Evolutionary conservation across 2,113 vertebrate species (phyloP).

Genomic region (Ageneiosus marmoratus): DNA sequence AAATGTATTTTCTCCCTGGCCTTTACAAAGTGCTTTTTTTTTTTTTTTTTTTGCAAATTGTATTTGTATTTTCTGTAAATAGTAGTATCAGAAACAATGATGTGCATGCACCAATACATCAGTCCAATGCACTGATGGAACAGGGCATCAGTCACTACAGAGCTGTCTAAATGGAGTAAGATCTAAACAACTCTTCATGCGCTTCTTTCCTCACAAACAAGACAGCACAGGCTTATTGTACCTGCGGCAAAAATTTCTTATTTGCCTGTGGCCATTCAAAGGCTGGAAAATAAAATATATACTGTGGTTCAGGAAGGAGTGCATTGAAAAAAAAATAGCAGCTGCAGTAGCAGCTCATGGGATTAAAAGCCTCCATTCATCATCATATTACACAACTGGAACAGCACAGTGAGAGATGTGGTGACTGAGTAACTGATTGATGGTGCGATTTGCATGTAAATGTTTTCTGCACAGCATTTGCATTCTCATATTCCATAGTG

Average conservation of each 20-base stretch:
- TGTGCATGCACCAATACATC: too few relatives aligned
- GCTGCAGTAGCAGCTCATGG: slow-evolving; percentile 40
- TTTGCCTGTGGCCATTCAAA: slow-evolving; percentile 35
- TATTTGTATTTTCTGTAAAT: slow-evolving; percentile 20
- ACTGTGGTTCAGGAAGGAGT: slow-evolving; percentile 35
- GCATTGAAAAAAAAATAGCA: neutral
- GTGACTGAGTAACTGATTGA: slow-evolving; percentile 60
- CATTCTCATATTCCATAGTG: slow-evolving; percentile 52
- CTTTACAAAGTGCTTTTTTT: neutral
- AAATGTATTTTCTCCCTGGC: neutral
- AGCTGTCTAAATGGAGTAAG: slow-evolving; percentile 30
- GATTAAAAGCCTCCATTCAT: slow-evolving; percentile 56
- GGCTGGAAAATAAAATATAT: slow-evolving; percentile 29
- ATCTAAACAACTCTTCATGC: slow-evolving; percentile 29
- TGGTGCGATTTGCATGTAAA: slow-evolving; percentile 63
- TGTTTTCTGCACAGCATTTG: slow-evolving; percentile 53
- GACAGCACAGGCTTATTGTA: neutral
- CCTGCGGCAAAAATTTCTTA: slow-evolving; percentile 25
- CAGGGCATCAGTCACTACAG: slow-evolving; percentile 34
- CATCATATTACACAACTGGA: slow-evolving; percentile 57
- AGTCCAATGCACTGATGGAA: slow-evolving; percentile 21
- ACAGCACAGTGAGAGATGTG: slow-evolving; percentile 53
- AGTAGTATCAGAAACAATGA: neutral
- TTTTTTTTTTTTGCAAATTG: neutral
- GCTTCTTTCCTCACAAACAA: slow-evolving; percentile 30